Percentiles rank a stretch among this genome's conserved stretches.
These are phyloP conservation scores for Noctua fimbriata DNA, from an alignment of 2,888 invertebrate genomes.

Conservation along the genomic window DNA sequence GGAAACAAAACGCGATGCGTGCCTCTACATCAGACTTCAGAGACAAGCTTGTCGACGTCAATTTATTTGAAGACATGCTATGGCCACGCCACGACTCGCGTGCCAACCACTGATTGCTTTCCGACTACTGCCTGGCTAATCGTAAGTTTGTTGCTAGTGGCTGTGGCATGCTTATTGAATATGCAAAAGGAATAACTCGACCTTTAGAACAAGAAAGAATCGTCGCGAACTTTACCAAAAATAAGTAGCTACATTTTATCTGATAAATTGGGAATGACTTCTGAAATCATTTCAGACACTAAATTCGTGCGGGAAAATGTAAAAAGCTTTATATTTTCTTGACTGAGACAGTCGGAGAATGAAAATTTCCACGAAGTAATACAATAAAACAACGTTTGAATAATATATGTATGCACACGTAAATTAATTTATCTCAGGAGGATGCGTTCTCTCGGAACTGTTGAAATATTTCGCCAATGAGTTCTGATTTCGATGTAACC, in stretches of 20 bases:
- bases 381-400: constrained; percentile 40
- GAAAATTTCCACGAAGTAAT: constrained; percentile 11
- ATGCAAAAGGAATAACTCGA: constrained; percentile 51
- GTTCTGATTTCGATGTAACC: not conserved
- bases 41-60: constrained; percentile 49
- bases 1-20: constrained; percentile 25
- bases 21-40: not conserved
- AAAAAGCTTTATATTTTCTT: constrained; percentile 18
- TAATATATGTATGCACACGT: constrained; percentile 19
- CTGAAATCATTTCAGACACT: not conserved
- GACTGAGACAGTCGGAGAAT: constrained; percentile 3
- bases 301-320: constrained; percentile 4
- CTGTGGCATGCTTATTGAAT: constrained; percentile 45
- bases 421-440: constrained; percentile 17
- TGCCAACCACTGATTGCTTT: constrained; percentile 57
- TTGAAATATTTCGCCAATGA: constrained; percentile 28
- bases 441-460: not conserved
- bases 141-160: constrained; percentile 47
- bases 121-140: constrained; percentile 50
- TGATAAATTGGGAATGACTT: not conserved
- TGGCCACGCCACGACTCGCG: constrained; percentile 46
- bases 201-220: constrained; percentile 44
- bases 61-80: constrained; percentile 55
- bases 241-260: not conserved
- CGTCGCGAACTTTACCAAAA: constrained; percentile 1